Conservation (phyloP, 2,888 invertebrate species). For the Melinaea menophilus region DNA sequence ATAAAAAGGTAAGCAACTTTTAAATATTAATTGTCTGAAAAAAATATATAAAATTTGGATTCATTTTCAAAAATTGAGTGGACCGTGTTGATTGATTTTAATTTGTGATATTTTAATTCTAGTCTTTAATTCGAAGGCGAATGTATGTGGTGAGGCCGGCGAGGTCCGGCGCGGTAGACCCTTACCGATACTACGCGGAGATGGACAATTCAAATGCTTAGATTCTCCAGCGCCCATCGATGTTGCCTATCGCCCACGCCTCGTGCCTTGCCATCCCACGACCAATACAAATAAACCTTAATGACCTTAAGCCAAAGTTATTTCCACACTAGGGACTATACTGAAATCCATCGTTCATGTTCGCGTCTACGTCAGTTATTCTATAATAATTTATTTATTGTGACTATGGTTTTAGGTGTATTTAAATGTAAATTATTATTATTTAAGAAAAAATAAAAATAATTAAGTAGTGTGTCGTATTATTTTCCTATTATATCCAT, state of each 20-base stretch:
- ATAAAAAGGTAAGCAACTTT: not conserved
- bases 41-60: constrained; percentile 1
- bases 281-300: constrained; percentile 47
- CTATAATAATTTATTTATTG: constrained; percentile 76
- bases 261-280: constrained; percentile 31
- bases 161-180: constrained; percentile 75
- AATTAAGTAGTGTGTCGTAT: constrained; percentile 56
- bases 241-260: constrained; percentile 19
- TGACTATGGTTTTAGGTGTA: constrained; percentile 64
- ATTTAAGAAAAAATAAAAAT: constrained; percentile 59
- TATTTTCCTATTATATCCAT: constrained; percentile 39
- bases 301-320: constrained; percentile 73
- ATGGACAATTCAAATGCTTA: constrained; percentile 34
- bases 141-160: constrained; percentile 80
- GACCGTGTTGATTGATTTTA: constrained; percentile 35
- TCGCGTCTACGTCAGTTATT: constrained; percentile 74
- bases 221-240: constrained; percentile 3
- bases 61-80: constrained; percentile 8
- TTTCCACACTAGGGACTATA: constrained; percentile 56
- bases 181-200: constrained; percentile 78
- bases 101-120: constrained; percentile 66
- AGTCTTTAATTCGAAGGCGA: constrained; percentile 79
- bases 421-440: constrained; percentile 65
- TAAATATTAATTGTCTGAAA: not conserved
- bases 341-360: constrained; percentile 56